A percentile compares a stretch with the other conserved stretches of the same genome.
phyloP scores from a whole-genome alignment of 1,140 invertebrate species.

The Zaprionus ghesquierei region DNA sequence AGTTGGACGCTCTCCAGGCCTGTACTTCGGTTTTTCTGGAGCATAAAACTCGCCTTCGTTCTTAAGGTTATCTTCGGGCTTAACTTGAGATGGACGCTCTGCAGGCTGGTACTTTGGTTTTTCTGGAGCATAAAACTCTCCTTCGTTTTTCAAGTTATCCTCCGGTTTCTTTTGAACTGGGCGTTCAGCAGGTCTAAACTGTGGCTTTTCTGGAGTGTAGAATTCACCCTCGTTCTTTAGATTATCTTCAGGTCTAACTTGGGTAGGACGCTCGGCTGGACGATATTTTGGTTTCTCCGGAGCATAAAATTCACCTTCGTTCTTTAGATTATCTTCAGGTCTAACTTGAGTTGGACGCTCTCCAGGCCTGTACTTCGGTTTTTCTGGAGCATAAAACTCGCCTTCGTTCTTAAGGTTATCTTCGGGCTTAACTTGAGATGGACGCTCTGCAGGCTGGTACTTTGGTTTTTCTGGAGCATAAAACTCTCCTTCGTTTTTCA shows the following conservation, averaged over 20 bases:
- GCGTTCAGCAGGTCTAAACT: too few species aligned
- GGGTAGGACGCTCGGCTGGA: too few species aligned
- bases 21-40: constrained; percentile 81
- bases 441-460: constrained; percentile 83
- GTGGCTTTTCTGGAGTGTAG: too few species aligned
- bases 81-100: constrained; percentile 61
- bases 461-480: constrained; percentile 83
- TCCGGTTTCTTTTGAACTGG: too few species aligned
- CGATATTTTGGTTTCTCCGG: too few species aligned
- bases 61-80: constrained; percentile 84
- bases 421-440: constrained; percentile 82
- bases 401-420: constrained; percentile 84
- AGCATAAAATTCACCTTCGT: too few species aligned
- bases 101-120: constrained; percentile 12
- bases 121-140: too few species aligned
- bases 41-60: constrained; percentile 86
- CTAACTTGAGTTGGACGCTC: too few species aligned
- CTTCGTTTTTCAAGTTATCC: too few species aligned
- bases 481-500: constrained; percentile 84
- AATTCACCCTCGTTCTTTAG: too few species aligned
- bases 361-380: background rate
- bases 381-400: constrained; percentile 68
- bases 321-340: too few species aligned
- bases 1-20: constrained; percentile 83
- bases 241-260: too few species aligned